phyloP scores from a whole-genome alignment of 2,113 vertebrate genomes.

The Damaliscus lunatus region DNA sequence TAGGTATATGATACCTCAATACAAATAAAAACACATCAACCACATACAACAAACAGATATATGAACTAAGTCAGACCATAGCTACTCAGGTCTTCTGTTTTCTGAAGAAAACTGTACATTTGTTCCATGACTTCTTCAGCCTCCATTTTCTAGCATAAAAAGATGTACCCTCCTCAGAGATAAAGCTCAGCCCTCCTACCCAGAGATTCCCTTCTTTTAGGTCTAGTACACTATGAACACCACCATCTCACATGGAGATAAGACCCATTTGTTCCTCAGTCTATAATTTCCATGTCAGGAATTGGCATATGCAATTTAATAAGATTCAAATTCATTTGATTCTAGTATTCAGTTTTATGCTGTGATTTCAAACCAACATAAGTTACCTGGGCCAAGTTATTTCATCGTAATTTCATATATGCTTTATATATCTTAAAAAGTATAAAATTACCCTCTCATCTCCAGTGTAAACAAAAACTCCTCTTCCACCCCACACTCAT shows the following conservation, averaged over 20 bases:
- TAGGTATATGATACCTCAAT: background rate
- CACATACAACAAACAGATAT: background rate
- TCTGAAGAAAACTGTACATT: background rate
- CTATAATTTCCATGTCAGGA: background rate
- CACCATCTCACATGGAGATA: background rate
- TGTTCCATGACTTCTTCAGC: background rate
- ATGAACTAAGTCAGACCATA: background rate
- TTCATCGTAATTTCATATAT: background rate
- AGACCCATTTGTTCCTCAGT: background rate
- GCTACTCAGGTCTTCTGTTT: background rate
- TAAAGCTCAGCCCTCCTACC: background rate
- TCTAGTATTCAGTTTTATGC: background rate
- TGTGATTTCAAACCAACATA: background rate
- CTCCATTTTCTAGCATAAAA: background rate
- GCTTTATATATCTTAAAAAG: constrained; percentile 25
- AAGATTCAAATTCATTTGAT: background rate
- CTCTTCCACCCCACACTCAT: background rate
- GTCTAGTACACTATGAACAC: background rate
- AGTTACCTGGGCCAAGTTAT: background rate
- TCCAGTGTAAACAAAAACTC: background rate
- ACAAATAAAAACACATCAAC: background rate
- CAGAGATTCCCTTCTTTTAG: background rate
- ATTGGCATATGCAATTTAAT: background rate
- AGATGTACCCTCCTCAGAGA: background rate
- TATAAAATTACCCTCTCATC: background rate